Base-by-base conservation (phyloP, 2,888 invertebrate genomes). In the Erynnis tages region DNA sequence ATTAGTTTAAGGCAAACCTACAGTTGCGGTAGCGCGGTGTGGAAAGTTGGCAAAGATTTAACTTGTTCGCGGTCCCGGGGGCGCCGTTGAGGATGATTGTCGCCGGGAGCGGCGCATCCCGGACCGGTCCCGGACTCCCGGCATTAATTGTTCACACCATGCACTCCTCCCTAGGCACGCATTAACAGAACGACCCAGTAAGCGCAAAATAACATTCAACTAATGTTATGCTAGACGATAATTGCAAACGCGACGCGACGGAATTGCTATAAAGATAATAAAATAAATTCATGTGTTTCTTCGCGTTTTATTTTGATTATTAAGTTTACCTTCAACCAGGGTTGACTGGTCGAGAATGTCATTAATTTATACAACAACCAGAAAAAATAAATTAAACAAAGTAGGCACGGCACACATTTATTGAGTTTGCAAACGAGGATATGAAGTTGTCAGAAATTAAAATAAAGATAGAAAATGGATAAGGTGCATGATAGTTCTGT, bases 71-170 rank as follows among this genome's bases (percentile, higher is more conserved):
- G 11, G 72, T 87, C 88, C 84, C 88, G 55, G 57, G 88, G 86
- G 88, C 69, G 79, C 82, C 75, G 73, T 88, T 85, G 63, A 48
- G 67, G 35, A 71, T 84, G 86, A 88, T 88, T 88, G 88, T 88
- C 88, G 85, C 78, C 78, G 78, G 73, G 83, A 73, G 78, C 65
- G 45, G 50, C 63, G 66, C 55, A 54, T 56, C 61, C 61, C 60
- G 35, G 61, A 59, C 57, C 59, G 60, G 52, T 44, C 62, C 66
- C 68, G 60, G 76, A 60, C 49, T 44, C 62, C 66, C 68, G 60
- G 76, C 75, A 82, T 87, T 87, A 87, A 88, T 87, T 88, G 87
- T 82, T 72, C 73, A 67, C 72, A 73, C 75, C 69, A 73, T 79
- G 79, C 78, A 77, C 74, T 71, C 71, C 61, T 87, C 87, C 88